These are phyloP conservation scores for Steinernema scapterisci DNA, from an alignment of 2,888 invertebrate genomes.

Conservation along the genomic window DNA sequence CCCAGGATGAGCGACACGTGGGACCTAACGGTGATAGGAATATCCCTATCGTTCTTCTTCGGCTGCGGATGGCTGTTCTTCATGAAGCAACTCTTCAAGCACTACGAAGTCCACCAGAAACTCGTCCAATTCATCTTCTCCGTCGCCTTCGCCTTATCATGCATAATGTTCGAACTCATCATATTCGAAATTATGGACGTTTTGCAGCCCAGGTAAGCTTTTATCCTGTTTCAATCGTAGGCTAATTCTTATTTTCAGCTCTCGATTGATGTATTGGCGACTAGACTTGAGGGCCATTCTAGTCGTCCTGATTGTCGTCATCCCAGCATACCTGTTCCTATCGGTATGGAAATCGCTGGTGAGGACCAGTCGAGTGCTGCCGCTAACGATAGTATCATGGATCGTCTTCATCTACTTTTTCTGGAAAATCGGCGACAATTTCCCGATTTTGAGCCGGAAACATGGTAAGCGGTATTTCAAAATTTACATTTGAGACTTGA, in stretches of 20 bases:
- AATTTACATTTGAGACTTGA: too few relatives aligned
- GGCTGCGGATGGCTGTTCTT: constrained; percentile 97
- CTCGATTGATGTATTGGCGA: constrained; percentile 92
- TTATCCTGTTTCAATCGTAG: background rate
- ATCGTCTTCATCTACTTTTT: constrained; percentile 89
- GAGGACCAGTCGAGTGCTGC: constrained; percentile 74
- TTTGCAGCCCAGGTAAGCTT: constrained; percentile 81
- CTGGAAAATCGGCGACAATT: constrained; percentile 99
- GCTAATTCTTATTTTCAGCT: constrained; percentile 73
- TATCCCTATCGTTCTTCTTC: constrained; percentile 79
- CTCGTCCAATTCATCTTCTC: constrained; percentile 94
- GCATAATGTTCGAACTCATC: constrained; percentile 97
- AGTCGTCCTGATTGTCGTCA: constrained; percentile 89
- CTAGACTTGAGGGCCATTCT: constrained; percentile 86
- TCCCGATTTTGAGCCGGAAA: constrained; percentile 92
- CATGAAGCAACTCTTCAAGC: constrained; percentile 90
- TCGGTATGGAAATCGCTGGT: constrained; percentile 45
- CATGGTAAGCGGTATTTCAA: constrained; percentile 79
- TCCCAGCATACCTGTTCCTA: constrained; percentile 92
- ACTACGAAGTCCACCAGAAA: constrained; percentile 88
- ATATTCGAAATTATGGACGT: constrained; percentile 97
- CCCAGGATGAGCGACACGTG: constrained; percentile 36
- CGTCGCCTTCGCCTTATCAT: constrained; percentile 90
- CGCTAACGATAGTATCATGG: constrained; percentile 84
- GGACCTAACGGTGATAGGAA: constrained; percentile 44